Evolutionary conservation across 2,888 invertebrate species (phyloP).

Genomic region (Pammene fasciana): DNA sequence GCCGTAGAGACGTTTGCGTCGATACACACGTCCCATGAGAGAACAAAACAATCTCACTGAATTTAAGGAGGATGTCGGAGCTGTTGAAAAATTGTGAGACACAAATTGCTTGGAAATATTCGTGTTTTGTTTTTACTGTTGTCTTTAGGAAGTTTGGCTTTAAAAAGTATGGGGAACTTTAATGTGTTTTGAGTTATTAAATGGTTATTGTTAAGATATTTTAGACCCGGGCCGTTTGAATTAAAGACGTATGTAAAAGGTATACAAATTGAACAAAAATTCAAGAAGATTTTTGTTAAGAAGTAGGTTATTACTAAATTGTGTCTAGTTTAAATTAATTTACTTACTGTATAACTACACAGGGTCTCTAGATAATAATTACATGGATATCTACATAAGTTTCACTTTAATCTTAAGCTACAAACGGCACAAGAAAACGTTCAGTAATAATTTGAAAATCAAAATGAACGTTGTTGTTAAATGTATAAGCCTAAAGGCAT

Average conservation of each 20-base stretch:
- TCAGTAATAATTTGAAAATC: constrained; percentile 6
- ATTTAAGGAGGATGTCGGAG: constrained; percentile 19
- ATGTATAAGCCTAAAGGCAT: neutral
- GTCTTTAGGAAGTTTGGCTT: constrained; percentile 21
- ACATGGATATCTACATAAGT: constrained; percentile 4
- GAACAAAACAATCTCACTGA: constrained; percentile 33
- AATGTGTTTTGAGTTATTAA: constrained; percentile 16
- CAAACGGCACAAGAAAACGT: constrained; percentile 13
- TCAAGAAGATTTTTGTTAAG: too few relatives aligned
- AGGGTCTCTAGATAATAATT: neutral
- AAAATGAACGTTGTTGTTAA: constrained; percentile 1
- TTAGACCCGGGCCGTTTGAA: neutral
- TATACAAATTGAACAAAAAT: neutral
- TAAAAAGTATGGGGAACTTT: constrained; percentile 4
- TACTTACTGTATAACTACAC: too few relatives aligned
- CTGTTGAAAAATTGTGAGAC: constrained; percentile 23
- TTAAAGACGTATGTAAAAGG: too few relatives aligned
- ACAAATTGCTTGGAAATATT: constrained; percentile 14
- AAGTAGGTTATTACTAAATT: too few relatives aligned
- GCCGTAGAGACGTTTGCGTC: constrained; percentile 14
- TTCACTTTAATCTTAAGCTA: constrained; percentile 30
- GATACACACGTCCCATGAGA: constrained; percentile 30
- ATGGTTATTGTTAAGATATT: constrained; percentile 7
- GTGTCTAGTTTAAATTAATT: too few relatives aligned
- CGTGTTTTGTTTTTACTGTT: too few relatives aligned